Conservation (phyloP, 2,888 invertebrate genomes). For the Theodoxus fluviatilis region DNA sequence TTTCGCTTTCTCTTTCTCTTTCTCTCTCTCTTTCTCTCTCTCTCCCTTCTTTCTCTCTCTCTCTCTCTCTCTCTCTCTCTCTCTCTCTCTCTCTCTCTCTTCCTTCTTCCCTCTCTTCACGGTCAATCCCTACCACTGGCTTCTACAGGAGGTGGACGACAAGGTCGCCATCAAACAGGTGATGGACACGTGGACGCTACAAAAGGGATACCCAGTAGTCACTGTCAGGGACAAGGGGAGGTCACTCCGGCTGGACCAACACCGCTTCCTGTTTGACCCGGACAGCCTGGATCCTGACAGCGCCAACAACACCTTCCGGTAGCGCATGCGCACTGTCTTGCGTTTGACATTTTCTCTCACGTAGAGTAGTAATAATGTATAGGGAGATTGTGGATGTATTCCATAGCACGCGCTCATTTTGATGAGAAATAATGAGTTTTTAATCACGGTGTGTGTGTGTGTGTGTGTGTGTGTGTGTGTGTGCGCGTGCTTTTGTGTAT, state of each 20-base stretch:
- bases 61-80: conserved; percentile 5
- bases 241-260: conserved; percentile 48
- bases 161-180: conserved; percentile 44
- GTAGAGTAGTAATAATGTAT: neutral
- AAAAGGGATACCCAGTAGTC: conserved; percentile 57
- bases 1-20: no score
- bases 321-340: neutral
- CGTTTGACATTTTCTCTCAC: neutral
- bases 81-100: conserved; percentile 3
- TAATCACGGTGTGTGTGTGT: neutral
- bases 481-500: conserved; percentile 3
- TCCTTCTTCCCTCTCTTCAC: no score
- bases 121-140: neutral
- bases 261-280: conserved; percentile 54
- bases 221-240: conserved; percentile 37
- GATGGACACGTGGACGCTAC: conserved; percentile 57
- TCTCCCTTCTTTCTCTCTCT: neutral
- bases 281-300: conserved; percentile 36
- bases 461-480: conserved; percentile 18
- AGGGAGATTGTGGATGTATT: neutral
- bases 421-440: neutral
- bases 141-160: conserved; percentile 42
- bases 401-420: no score
- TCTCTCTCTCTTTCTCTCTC: no score
- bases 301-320: conserved; percentile 36